Evolutionary conservation across 2,113 vertebrate species (phyloP).

Genomic region (Indicator maculatus): DNA sequence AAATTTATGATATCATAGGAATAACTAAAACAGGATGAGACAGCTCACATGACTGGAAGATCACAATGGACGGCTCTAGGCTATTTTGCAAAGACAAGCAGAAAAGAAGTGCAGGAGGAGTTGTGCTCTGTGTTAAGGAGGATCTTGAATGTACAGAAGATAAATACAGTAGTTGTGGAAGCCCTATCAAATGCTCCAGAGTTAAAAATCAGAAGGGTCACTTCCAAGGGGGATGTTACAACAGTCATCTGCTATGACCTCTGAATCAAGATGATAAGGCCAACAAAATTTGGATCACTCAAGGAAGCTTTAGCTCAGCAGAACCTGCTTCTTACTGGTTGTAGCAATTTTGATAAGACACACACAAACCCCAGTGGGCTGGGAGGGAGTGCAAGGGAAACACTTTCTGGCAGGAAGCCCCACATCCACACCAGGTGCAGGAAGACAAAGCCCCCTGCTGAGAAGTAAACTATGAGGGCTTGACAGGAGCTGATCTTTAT

Average conservation of each 20-base stretch:
- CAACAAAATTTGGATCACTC: background rate
- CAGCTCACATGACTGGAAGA: background rate
- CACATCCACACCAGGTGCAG: too few species aligned
- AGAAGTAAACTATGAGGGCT: too few species aligned
- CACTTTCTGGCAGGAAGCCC: too few species aligned
- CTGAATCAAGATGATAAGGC: too few species aligned
- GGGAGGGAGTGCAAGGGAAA: too few species aligned
- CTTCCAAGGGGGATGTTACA: too few species aligned
- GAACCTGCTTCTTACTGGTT: background rate
- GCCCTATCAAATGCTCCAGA: background rate
- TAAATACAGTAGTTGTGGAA: accelerated
- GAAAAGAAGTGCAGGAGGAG: background rate
- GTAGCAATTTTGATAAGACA: too few species aligned
- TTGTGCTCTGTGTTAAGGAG: background rate
- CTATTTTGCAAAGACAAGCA: background rate
- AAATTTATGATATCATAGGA: background rate
- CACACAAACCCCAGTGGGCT: too few species aligned
- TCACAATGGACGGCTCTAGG: too few species aligned
- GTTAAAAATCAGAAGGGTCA: background rate
- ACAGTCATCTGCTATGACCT: too few species aligned
- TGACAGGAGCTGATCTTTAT: too few species aligned
- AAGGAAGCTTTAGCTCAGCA: background rate
- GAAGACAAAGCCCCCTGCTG: too few species aligned
- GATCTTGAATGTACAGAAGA: background rate
- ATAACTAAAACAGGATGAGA: background rate